Conservation (phyloP, 2,113 vertebrate species). For the Lamprotornis superbus region DNA sequence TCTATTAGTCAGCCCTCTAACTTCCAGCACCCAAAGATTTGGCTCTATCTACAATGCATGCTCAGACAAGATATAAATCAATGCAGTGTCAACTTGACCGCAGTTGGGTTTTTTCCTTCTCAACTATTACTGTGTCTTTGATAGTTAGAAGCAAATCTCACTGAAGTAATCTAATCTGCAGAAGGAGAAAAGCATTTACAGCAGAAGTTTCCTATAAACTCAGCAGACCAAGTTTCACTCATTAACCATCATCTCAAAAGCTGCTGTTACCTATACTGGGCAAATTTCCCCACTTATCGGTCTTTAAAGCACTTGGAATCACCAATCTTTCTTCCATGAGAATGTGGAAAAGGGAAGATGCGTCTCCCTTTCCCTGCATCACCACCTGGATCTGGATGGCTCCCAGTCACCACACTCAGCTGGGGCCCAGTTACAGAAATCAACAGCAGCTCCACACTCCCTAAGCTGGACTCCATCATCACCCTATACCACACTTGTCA, state of each 20-base stretch:
- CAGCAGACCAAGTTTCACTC: not conserved
- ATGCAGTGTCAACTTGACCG: not conserved
- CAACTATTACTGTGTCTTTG: not conserved
- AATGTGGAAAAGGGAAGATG: not conserved
- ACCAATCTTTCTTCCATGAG: not conserved
- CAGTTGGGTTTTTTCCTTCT: not conserved
- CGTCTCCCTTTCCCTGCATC: not conserved
- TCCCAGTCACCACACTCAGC: not conserved
- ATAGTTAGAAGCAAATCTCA: not conserved
- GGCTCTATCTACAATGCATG: not conserved
- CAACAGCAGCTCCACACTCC: not conserved
- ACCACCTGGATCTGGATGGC: not conserved
- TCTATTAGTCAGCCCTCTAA: not conserved
- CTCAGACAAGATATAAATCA: conserved; percentile 35
- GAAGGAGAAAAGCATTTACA: not conserved
- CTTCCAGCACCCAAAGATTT: not conserved
- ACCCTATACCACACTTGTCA: fast-evolving
- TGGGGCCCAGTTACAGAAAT: not conserved
- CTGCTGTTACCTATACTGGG: not conserved
- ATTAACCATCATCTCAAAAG: not conserved
- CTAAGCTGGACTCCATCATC: not conserved
- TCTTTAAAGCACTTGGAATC: not conserved
- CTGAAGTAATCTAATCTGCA: not conserved
- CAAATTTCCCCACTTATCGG: not conserved
- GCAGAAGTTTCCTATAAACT: not conserved